Evolutionary conservation across 2,113 vertebrate species (phyloP), one percentile per base, ranked within the genome.

Genomic region (Serilophus lunatus): DNA sequence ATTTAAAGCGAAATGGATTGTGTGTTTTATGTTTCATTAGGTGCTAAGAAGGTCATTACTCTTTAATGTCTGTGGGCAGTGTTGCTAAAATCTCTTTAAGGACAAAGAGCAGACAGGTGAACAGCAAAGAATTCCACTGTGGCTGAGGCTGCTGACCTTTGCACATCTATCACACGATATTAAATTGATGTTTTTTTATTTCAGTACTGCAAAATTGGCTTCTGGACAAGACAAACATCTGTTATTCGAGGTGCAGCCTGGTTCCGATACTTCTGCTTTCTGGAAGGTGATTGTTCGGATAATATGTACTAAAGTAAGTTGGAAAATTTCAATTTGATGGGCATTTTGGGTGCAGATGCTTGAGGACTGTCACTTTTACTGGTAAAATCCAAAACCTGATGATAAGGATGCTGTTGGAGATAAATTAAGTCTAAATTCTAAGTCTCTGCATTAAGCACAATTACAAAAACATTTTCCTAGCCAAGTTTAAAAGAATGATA

Each of bases 251-350:
- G 99, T 99, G 47, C 98, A 99, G 69, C 98, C 99, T 71, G 99
- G 99, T 50, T 99, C 99, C n/a, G 99, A 99, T 87, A 96, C 99
- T 70, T 98, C 99, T 44, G 99, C 99, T 40, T 97, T 99, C 97
- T 99, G 99, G 99, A 99, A 99, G 95, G 98, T 99, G 90, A 97
- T 98, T 4, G 99, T 99, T 85, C 98, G 99, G 57, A 97, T 99
- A 66, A 98, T 99, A 82, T 99, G 99, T 87, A 99, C 99, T 57
- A 99, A 99, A 98, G 99, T 99, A 96, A 98, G 97, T 88, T 20
- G 60, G 77, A 60, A 45, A 53, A 22, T 61, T 94, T 77, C 15
- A 3, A 18, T 77, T 90, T 64, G 65, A 14, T 71, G 33, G 60
- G 15, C 40, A 6, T 29, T n/a, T 61, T 61, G 12, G 49, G 3